These are phyloP conservation scores for Myoxocephalus aenaeus DNA, from an alignment of 2,797 vertebrate genomes.

Conservation along the genomic window DNA sequence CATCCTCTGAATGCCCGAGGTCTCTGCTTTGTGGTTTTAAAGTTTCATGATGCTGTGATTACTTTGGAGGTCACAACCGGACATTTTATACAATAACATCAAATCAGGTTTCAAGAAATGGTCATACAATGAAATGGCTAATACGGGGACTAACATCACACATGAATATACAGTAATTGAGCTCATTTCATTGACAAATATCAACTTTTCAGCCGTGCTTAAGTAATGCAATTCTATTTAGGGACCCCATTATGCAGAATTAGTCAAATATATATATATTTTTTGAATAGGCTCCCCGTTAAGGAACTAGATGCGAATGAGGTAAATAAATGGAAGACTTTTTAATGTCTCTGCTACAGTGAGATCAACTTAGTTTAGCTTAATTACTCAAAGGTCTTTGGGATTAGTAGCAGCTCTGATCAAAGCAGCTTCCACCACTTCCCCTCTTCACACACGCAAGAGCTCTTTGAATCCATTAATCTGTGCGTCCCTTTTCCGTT, in stretches of 20 bases:
- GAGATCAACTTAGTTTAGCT: conserved; percentile 61
- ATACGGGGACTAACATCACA: no score
- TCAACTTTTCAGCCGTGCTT: not conserved
- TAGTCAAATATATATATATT: not conserved
- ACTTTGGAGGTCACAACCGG: no score
- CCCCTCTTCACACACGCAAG: conserved; percentile 39
- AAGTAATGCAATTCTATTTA: not conserved
- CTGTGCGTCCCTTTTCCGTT: conserved; percentile 42
- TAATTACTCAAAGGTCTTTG: conserved; percentile 62
- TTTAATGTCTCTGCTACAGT: conserved; percentile 38
- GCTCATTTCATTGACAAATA: not conserved
- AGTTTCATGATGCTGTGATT: no score
- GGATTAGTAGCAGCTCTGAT: conserved; percentile 62
- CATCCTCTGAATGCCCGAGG: not conserved
- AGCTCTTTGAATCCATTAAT: conserved; percentile 54
- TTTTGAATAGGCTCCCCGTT: no score
- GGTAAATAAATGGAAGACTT: conserved; percentile 17
- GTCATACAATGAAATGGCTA: no score
- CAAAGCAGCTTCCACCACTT: conserved; percentile 54
- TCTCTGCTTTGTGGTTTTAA: not conserved
- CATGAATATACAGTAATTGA: no score
- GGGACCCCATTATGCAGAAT: not conserved
- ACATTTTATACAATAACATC: no score
- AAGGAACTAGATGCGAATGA: not conserved
- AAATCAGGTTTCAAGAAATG: no score